phyloP scores from a whole-genome alignment of 2,888 invertebrate species.

The Fabriciana adippe region DNA sequence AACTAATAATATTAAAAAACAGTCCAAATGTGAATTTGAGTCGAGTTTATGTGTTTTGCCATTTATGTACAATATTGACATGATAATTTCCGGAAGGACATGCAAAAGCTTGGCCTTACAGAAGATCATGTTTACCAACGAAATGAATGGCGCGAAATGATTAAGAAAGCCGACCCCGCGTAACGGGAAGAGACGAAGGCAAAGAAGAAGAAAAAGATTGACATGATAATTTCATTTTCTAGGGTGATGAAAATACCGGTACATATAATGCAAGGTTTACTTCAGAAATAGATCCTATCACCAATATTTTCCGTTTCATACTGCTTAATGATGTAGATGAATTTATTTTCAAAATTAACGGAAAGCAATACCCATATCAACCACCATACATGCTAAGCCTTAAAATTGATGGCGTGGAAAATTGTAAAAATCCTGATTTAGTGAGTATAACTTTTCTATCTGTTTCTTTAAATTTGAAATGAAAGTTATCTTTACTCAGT shows the following conservation, averaged over 20 bases:
- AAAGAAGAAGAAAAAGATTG: too few species aligned
- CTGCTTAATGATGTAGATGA: conserved; percentile 2
- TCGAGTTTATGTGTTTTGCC: neutral
- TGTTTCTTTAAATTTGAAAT: too few species aligned
- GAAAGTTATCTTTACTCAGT: too few species aligned
- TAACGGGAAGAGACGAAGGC: too few species aligned
- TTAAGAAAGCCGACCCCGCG: too few species aligned
- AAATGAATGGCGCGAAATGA: too few species aligned
- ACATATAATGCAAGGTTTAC: conserved; percentile 20
- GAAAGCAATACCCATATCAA: conserved; percentile 20
- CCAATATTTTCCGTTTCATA: conserved; percentile 26
- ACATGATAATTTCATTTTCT: neutral
- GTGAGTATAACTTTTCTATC: conserved; percentile 2
- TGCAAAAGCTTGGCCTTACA: too few species aligned
- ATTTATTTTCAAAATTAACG: conserved; percentile 19
- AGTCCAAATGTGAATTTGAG: neutral
- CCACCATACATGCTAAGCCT: conserved; percentile 30
- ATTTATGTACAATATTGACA: neutral
- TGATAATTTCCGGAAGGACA: too few species aligned
- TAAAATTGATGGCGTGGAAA: conserved; percentile 34
- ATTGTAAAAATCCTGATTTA: conserved; percentile 27
- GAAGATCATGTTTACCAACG: too few species aligned
- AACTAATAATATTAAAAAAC: too few species aligned
- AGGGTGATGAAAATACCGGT: neutral
- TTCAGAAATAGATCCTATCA: conserved; percentile 25